phyloP scores from a whole-genome alignment of 1,140 invertebrate genomes.

The Spodoptera litura region DNA sequence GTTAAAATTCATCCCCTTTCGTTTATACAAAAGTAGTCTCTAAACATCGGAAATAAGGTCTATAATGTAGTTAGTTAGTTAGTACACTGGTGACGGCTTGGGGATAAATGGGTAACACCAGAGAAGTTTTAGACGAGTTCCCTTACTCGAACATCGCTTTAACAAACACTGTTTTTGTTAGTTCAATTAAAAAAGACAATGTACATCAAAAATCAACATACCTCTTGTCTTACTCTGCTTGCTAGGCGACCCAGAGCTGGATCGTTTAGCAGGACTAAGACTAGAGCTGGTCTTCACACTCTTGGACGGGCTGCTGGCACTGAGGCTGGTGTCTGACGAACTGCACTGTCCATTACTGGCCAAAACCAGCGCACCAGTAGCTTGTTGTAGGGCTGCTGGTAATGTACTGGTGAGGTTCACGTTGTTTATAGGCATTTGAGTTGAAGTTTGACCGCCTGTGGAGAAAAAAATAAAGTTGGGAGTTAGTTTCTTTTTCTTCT shows the following conservation, averaged over 20 bases:
- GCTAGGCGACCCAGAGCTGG: slow-evolving; percentile 93
- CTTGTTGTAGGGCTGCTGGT: slow-evolving; percentile 72
- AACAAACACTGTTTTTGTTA: no score
- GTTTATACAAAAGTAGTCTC: no score
- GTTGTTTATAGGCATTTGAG: slow-evolving; percentile 76
- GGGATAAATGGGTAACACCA: no score
- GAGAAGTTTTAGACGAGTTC: no score
- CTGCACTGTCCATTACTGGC: slow-evolving; percentile 81
- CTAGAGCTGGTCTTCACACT: slow-evolving; percentile 94
- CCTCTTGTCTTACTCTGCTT: slow-evolving; percentile 91
- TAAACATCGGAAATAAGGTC: no score
- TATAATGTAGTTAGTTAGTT: no score
- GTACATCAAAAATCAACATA: slow-evolving; percentile 59
- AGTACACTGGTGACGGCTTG: no score
- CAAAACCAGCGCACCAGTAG: slow-evolving; percentile 74
- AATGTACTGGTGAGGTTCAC: slow-evolving; percentile 70
- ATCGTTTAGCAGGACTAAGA: slow-evolving; percentile 93
- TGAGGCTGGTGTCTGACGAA: slow-evolving; percentile 87
- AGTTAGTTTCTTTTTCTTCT: no score
- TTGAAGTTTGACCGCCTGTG: slow-evolving; percentile 71
- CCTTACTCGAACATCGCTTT: no score
- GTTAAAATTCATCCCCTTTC: no score
- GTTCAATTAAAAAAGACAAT: background rate
- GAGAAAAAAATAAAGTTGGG: background rate
- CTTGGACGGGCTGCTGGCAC: slow-evolving; percentile 92